Base-by-base conservation (phyloP, 2,888 invertebrate genomes). In the Drosophila kokeensis region DNA sequence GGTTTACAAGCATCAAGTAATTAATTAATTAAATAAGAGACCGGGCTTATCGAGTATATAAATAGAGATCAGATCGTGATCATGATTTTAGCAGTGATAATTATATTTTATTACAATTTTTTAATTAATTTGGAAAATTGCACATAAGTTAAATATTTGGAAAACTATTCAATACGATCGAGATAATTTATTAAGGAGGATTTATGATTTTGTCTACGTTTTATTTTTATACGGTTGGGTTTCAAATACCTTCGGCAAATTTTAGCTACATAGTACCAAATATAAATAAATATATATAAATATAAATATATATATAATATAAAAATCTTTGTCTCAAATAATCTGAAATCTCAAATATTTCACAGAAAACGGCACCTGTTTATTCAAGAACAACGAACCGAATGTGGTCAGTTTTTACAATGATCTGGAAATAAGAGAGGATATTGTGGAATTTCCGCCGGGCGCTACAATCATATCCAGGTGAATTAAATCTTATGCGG, bases 371-470 rank as follows among this genome's bases (percentile, higher is more conserved):
- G 95, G 96, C 81, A 96, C 96, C 18, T 97, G 97, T 83, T 94
- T 95, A 0, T 97, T 96, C 91, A 94, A 95, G 30, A 97, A 97
- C 85, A 96, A 96, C 59, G 97, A 97, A 82, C 95, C 95, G 0
- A 96, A 97, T 90, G 96, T 97, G 0, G 96, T 96, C 0, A 96
- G 97, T 0, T 97, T 97, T 92, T 96, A 95, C 90, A 96, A 96
- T 73, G 97, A 97, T 89, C 94, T 96, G 86, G 95, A 96, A 90
- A 96, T 97, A 61, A 95, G 95, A 0, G 96, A 97, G 86, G 95
- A 95, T 70, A 94, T 95, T 3, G 96, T 96, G 0, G 97, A 97
- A 81, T 97, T 97, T 91, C 96, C 96, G 0, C 95, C 96, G 0
- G 96, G 96, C 18, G 94, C 96, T 13, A 94, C 95, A 40, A 94